Evolutionary conservation across 2,113 vertebrate species (phyloP).

Genomic region (Pipra filicauda): DNA sequence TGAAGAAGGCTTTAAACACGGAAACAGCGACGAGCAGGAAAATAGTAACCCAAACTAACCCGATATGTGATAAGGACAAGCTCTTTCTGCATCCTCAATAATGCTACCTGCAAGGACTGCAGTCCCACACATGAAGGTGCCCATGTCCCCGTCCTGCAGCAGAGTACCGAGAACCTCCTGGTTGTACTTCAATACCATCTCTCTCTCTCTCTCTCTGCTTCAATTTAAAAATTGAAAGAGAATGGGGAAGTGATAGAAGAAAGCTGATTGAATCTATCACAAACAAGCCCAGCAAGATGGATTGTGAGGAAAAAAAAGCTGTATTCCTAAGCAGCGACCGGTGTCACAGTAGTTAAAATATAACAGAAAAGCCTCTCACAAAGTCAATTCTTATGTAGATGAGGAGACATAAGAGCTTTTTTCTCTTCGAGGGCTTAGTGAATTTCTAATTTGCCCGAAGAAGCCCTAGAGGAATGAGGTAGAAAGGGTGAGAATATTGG

Average conservation of each 20-base stretch:
- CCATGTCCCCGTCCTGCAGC: not conserved
- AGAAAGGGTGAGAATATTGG: not conserved
- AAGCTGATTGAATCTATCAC: not conserved
- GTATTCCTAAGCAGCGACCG: conserved; percentile 23
- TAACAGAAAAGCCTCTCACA: conserved; percentile 45
- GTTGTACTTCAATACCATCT: not conserved
- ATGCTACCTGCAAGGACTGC: not conserved
- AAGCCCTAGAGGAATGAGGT: conserved; percentile 11
- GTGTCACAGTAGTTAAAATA: conserved; percentile 45
- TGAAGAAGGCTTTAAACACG: not conserved
- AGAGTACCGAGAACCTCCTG: not conserved
- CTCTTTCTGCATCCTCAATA: not conserved
- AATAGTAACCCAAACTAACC: not conserved
- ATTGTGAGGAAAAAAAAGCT: conserved; percentile 56
- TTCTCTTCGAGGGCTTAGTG: not conserved
- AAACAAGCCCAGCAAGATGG: not conserved
- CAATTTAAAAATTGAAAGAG: not conserved
- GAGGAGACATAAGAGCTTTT: conserved; percentile 39
- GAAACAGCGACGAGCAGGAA: not conserved
- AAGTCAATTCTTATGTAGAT: conserved; percentile 74
- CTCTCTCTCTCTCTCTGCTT: not conserved
- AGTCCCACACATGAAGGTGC: not conserved
- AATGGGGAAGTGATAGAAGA: not conserved
- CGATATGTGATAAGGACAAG: not conserved
- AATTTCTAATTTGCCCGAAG: conserved; percentile 41